These are phyloP conservation scores for Muscicapa adusta DNA, from an alignment of 2,113 vertebrate genomes.

Conservation along the genomic window DNA sequence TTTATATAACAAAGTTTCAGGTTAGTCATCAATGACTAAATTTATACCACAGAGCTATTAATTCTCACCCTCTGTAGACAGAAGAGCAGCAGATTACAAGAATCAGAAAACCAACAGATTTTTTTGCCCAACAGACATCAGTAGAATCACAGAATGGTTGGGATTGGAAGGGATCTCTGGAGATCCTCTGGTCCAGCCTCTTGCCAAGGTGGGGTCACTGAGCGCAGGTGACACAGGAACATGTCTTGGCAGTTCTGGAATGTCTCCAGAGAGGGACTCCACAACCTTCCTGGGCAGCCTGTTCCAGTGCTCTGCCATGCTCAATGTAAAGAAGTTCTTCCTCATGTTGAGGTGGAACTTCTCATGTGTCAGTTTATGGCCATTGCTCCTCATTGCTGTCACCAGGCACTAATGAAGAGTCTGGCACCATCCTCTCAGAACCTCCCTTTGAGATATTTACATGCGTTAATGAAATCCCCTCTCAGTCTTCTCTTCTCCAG, in stretches of 20 bases:
- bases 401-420: rapidly evolving
- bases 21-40: slow-evolving; percentile 11
- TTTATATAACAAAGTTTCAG: not conserved
- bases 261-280: not conserved
- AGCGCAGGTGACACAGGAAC: not conserved
- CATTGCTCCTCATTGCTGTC: not conserved
- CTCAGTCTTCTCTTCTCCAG: not conserved
- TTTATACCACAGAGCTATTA: not conserved
- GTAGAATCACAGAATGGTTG: not conserved
- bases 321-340: not conserved
- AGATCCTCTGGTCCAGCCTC: not conserved
- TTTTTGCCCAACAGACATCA: not conserved
- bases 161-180: not conserved
- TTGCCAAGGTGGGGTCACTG: not conserved
- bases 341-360: not conserved
- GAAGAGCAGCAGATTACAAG: not conserved
- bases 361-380: not conserved
- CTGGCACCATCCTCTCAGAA: not conserved
- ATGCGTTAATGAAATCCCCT: not conserved
- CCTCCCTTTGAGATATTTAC: rapidly evolving
- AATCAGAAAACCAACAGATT: not conserved
- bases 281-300: not conserved
- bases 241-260: not conserved
- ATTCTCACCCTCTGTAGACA: not conserved
- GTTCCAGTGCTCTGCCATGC: not conserved